These are phyloP conservation scores for Octopus bimaculoides DNA, from an alignment of 1,140 invertebrate genomes.

Conservation along the genomic window DNA sequence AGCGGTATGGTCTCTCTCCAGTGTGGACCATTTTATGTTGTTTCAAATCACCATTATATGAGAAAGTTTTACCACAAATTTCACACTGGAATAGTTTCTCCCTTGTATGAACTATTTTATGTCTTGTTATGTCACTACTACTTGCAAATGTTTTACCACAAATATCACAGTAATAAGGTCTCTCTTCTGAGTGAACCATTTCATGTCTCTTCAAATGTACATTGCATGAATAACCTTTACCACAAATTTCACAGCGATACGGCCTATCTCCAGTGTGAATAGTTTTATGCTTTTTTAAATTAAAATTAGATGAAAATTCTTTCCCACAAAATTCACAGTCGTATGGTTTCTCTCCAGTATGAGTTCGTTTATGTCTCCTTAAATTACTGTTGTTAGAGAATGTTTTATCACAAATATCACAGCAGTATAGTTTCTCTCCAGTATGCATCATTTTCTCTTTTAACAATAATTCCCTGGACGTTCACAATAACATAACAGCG, in stretches of 20 bases:
- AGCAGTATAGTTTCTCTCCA: too few relatives aligned
- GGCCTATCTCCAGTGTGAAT: conserved; percentile 83
- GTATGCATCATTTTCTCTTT: too few relatives aligned
- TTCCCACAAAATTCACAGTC: conserved; percentile 94
- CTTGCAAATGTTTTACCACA: conserved; percentile 17
- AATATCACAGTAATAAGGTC: conserved; percentile 19
- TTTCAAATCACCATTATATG: conserved; percentile 4
- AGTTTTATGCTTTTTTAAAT: conserved; percentile 74
- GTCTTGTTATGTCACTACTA: conserved; percentile 1
- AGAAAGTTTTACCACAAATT: conserved; percentile 17
- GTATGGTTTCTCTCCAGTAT: conserved; percentile 90
- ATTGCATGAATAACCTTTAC: conserved; percentile 25
- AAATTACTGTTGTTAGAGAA: too few relatives aligned
- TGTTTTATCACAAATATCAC: too few relatives aligned
- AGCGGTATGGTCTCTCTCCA: conserved; percentile 83
- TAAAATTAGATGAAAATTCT: conserved; percentile 97
- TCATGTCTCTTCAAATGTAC: conserved; percentile 12
- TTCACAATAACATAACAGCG: too few relatives aligned
- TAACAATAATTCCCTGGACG: too few relatives aligned
- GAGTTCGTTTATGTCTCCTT: neutral
- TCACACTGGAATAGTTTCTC: conserved; percentile 7
- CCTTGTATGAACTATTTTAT: conserved; percentile 14
- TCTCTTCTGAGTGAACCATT: conserved; percentile 6
- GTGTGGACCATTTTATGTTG: conserved; percentile 64
- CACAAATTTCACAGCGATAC: conserved; percentile 32